Conservation (phyloP, 2,113 vertebrate species). For the Oreocharis arfaki region DNA sequence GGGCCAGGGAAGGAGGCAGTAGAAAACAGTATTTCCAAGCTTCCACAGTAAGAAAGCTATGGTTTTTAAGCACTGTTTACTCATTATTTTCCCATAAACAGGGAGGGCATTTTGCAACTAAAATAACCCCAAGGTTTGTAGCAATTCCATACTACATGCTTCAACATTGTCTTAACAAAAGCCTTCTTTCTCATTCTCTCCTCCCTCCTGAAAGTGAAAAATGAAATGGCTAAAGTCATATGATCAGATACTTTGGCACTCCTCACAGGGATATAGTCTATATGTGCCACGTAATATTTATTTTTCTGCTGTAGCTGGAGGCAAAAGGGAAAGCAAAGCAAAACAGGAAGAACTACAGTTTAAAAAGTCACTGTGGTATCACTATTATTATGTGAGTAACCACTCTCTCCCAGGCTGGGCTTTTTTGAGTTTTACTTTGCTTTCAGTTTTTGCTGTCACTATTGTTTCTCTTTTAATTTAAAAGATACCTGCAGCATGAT, state of each 20-base stretch:
- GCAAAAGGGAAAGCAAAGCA: background rate
- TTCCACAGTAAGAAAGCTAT: background rate
- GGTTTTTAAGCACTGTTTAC: background rate
- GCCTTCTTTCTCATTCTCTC: background rate
- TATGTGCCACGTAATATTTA: rapidly evolving
- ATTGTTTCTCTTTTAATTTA: background rate
- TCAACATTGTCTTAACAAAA: background rate
- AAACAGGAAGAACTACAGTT: background rate
- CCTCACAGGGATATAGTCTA: background rate
- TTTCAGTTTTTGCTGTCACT: background rate
- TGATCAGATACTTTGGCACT: background rate
- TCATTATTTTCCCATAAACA: background rate
- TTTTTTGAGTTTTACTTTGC: background rate
- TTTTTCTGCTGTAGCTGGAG: background rate
- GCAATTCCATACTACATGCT: background rate
- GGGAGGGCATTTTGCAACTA: background rate
- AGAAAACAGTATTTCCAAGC: background rate
- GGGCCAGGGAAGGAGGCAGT: background rate
- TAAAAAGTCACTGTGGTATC: background rate
- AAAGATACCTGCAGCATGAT: background rate
- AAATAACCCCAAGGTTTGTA: background rate
- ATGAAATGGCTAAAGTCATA: background rate
- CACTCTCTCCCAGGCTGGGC: background rate
- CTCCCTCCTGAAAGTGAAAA: background rate
- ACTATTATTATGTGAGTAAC: background rate